Evolutionary conservation across 2,797 vertebrate genomes (phyloP).

Genomic region (Nasua narica): DNA sequence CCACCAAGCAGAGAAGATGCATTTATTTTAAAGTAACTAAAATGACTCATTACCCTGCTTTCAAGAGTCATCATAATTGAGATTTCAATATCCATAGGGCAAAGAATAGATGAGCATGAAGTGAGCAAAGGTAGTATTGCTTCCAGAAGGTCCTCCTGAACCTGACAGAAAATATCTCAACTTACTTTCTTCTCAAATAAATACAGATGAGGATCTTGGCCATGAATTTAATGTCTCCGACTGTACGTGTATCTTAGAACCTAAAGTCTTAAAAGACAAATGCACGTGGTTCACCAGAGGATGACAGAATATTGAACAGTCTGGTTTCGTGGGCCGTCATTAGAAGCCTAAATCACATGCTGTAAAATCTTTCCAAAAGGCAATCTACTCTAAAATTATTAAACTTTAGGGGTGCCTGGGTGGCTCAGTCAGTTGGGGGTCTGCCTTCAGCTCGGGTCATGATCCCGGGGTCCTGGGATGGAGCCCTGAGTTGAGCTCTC

Average conservation of each 20-base stretch:
- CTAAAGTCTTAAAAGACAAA: neutral
- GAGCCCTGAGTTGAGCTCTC: too few species aligned
- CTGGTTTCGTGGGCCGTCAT: neutral
- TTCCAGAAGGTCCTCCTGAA: neutral
- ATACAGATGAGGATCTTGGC: neutral
- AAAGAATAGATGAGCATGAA: neutral
- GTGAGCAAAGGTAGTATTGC: neutral
- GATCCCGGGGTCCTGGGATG: neutral
- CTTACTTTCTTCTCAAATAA: neutral
- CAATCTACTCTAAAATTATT: neutral
- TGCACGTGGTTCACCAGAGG: neutral
- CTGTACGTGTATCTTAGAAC: neutral
- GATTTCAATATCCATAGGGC: neutral
- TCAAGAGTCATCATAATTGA: neutral
- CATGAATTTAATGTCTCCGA: conserved; percentile 13
- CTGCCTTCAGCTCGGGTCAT: neutral
- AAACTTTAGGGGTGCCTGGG: neutral
- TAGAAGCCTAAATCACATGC: neutral
- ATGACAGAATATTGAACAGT: neutral
- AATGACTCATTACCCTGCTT: neutral
- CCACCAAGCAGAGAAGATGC: neutral
- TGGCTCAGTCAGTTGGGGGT: neutral
- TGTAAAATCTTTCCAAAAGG: neutral
- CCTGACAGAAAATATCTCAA: neutral
- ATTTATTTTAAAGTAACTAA: neutral